phyloP scores from a whole-genome alignment of 1,140 invertebrate species.

The Lysiphlebus fabarum region DNA sequence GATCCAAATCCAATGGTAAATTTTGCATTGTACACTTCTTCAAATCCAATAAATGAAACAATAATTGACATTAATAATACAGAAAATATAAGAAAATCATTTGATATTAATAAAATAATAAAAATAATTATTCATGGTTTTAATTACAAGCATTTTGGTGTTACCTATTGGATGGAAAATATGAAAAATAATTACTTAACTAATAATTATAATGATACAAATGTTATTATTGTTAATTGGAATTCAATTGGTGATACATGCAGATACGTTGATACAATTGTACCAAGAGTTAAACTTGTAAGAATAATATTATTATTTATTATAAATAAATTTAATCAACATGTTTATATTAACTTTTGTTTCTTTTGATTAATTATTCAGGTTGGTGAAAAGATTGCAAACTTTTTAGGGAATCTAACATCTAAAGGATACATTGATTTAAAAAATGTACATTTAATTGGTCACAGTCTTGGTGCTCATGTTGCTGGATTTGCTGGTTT shows the following conservation, averaged over 20 bases:
- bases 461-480: conserved; percentile 82
- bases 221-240: conserved; percentile 68
- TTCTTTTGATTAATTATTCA: conserved; percentile 25
- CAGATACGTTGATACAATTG: conserved; percentile 50
- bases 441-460: conserved; percentile 69
- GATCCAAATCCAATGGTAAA: too few relatives aligned
- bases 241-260: conserved; percentile 53
- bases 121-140: conserved; percentile 60
- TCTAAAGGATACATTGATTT: conserved; percentile 31
- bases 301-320: too few relatives aligned
- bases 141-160: conserved; percentile 40
- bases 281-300: conserved; percentile 35
- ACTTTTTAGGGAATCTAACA: conserved; percentile 38
- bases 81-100: conserved; percentile 26
- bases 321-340: conserved; percentile 1
- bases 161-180: conserved; percentile 45
- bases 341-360: not conserved
- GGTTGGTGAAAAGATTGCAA: conserved; percentile 37
- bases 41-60: too few relatives aligned
- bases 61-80: too few relatives aligned
- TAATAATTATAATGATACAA: conserved; percentile 51
- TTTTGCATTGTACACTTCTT: too few relatives aligned
- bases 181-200: conserved; percentile 56
- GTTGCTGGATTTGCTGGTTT: conserved; percentile 71
- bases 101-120: conserved; percentile 36